Conservation (phyloP, 2,888 invertebrate genomes). For the Leucophora obtusa region DNA sequence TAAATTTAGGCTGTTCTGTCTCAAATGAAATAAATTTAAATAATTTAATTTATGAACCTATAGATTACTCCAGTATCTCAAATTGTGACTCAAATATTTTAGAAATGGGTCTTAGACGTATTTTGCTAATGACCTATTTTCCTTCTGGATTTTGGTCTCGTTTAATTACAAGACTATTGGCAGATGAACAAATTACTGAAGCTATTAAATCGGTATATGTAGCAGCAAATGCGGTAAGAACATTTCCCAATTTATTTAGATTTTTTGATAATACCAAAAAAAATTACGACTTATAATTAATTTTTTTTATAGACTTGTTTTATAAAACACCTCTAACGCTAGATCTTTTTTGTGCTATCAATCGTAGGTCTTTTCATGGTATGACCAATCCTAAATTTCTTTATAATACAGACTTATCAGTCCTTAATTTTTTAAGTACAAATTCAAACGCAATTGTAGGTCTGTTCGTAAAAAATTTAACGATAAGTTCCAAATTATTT, state of each 20-base stretch:
- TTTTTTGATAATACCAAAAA: too few species aligned
- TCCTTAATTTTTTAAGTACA: too few species aligned
- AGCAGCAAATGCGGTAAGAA: conserved; percentile 84
- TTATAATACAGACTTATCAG: too few species aligned
- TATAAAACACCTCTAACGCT: too few species aligned
- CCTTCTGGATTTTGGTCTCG: conserved; percentile 99
- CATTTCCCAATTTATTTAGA: background rate
- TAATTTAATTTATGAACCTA: conserved; percentile 72
- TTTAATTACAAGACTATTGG: conserved; percentile 93
- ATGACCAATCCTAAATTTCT: too few species aligned
- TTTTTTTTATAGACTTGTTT: too few species aligned
- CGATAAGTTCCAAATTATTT: too few species aligned
- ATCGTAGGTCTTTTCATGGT: too few species aligned
- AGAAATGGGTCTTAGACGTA: conserved; percentile 79
- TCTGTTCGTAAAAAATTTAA: too few species aligned
- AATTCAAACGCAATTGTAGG: too few species aligned
- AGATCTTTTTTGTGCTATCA: too few species aligned
- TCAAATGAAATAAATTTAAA: conserved; percentile 75
- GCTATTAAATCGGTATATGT: conserved; percentile 86
- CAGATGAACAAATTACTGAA: conserved; percentile 90
- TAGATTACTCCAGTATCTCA: conserved; percentile 29
- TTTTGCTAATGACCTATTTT: conserved; percentile 96
- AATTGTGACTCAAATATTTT: conserved; percentile 54
- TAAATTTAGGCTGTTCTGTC: conserved; percentile 73
- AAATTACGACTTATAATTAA: too few species aligned